Percentiles rank a stretch among this genome's conserved stretches.
Evolutionary conservation across 2,113 vertebrate genomes (phyloP).

Genomic region (Albula goreensis): DNA sequence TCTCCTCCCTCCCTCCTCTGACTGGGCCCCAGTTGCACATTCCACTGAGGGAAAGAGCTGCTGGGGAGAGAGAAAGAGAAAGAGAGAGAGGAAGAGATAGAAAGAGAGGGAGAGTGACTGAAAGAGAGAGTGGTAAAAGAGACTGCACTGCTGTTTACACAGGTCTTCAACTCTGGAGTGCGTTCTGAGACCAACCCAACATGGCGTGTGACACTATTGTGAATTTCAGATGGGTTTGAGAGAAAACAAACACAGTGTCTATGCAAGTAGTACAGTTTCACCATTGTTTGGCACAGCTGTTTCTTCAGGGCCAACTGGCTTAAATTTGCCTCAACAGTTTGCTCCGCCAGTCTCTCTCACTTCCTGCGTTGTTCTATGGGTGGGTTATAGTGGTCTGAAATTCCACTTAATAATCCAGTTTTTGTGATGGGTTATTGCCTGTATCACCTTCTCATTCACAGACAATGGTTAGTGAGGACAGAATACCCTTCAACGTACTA

Average conservation of each 20-base stretch:
- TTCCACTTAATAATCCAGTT: neutral
- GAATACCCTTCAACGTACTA: neutral
- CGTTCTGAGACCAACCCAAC: slow-evolving; percentile 21
- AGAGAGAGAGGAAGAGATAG: slow-evolving; percentile 33
- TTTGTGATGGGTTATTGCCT: neutral
- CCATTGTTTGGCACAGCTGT: neutral
- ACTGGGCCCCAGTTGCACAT: slow-evolving; percentile 50
- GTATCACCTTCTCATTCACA: neutral
- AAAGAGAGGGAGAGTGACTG: slow-evolving; percentile 16
- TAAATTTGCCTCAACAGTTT: neutral
- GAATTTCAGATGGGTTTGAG: slow-evolving; percentile 33
- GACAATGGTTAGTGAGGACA: neutral
- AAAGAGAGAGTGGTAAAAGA: slow-evolving; percentile 3
- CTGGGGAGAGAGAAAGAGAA: slow-evolving; percentile 24
- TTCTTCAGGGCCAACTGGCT: neutral
- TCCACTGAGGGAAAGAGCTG: slow-evolving; percentile 53
- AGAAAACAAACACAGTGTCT: neutral
- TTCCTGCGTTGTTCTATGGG: neutral
- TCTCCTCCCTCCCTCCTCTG: slow-evolving; percentile 44
- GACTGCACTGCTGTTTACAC: slow-evolving; percentile 28
- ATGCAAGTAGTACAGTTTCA: neutral
- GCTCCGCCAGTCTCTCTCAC: neutral
- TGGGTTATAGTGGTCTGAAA: neutral
- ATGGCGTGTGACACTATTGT: slow-evolving; percentile 32
- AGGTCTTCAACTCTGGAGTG: slow-evolving; percentile 9